phyloP scores from a whole-genome alignment of 2,888 invertebrate species.

The Altica lythri region DNA sequence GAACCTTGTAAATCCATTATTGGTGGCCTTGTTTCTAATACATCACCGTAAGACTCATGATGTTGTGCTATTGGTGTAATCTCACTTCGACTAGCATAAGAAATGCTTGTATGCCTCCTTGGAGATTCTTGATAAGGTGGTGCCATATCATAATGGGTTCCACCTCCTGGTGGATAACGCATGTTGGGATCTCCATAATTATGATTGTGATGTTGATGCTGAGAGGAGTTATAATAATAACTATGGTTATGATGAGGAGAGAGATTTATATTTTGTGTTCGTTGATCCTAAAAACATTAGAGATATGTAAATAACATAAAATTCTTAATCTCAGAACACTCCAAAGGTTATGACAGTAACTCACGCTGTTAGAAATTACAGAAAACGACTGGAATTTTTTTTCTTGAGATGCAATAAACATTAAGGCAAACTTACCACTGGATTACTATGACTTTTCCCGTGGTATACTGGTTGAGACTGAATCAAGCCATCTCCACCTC shows the following conservation, averaged over 20 bases:
- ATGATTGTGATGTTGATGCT: conserved; percentile 48
- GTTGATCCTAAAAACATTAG: conserved; percentile 46
- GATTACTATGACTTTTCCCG: conserved; percentile 57
- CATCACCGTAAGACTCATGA: conserved; percentile 47
- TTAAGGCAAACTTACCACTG: conserved; percentile 56
- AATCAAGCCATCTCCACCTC: conserved; percentile 42
- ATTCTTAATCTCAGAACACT: too few species aligned
- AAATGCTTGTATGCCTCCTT: conserved; percentile 55
- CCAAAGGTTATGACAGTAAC: too few species aligned
- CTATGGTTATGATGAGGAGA: conserved; percentile 46
- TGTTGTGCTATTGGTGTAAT: conserved; percentile 51
- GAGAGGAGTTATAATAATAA: conserved; percentile 54
- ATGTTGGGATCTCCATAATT: conserved; percentile 45
- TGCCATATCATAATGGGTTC: conserved; percentile 55
- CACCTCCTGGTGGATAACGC: conserved; percentile 50
- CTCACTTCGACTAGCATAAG: conserved; percentile 56
- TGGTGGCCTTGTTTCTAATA: conserved; percentile 47
- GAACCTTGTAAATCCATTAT: conserved; percentile 78
- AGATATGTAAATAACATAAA: too few species aligned
- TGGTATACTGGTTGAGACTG: conserved; percentile 53
- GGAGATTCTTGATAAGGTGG: conserved; percentile 52
- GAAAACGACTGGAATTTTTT: too few species aligned
- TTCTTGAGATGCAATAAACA: too few species aligned
- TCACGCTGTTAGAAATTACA: too few species aligned
- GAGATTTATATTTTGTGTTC: conserved; percentile 47